A percentile compares a stretch with the other conserved stretches of the same genome.
Conservation (phyloP, 2,113 vertebrate species). For the Melospiza melodia region DNA sequence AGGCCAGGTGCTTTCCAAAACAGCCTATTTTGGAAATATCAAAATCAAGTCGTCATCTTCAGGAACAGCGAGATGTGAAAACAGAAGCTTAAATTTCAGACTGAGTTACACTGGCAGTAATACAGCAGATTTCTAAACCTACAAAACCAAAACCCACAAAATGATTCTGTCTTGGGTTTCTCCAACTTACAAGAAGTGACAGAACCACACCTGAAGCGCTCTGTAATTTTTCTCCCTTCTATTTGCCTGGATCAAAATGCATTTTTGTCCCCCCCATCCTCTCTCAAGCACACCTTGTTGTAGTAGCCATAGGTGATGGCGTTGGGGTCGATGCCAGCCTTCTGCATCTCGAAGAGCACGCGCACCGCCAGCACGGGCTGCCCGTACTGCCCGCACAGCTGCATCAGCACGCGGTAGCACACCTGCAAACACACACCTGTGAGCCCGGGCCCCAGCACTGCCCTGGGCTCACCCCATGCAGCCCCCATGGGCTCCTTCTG, state of each 20-base stretch:
- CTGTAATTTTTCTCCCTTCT: not conserved
- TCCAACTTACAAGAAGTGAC: not conserved
- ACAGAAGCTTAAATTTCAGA: not conserved
- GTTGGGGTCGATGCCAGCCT: constrained; percentile 94
- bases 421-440: constrained; percentile 76
- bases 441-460: not conserved
- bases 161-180: not conserved
- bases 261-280: rapidly evolving
- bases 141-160: not conserved
- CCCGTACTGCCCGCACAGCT: constrained; percentile 95
- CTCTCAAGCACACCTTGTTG: constrained; percentile 79
- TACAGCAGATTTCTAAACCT: not conserved
- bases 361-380: constrained; percentile 94
- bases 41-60: not conserved
- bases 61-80: not conserved
- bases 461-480: no score
- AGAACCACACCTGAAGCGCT: not conserved
- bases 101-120: not conserved
- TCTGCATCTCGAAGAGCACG: constrained; percentile 97
- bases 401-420: constrained; percentile 96
- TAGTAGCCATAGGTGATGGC: constrained; percentile 99
- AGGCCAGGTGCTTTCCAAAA: constrained; percentile 98
- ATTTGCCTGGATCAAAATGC: not conserved
- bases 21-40: constrained; percentile 80
- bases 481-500: rapidly evolving